Evolutionary conservation across 2,797 vertebrate species (phyloP), one percentile per base, ranked within the genome.

Genomic region (Anas bahamensis): DNA sequence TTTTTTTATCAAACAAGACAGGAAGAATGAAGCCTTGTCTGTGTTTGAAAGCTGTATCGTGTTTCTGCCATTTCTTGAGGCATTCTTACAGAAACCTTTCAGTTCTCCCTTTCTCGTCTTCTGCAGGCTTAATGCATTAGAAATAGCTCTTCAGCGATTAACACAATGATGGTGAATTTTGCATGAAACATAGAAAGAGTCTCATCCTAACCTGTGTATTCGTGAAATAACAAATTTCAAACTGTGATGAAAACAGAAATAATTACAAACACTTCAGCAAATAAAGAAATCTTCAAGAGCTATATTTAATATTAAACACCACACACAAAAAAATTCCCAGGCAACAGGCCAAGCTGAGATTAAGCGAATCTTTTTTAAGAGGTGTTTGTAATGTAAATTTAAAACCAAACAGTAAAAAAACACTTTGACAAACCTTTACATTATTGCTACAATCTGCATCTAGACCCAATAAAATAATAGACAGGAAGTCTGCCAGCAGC

Each of bases 11-110:
- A 96, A 93, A 93, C 76, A 92, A 89, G 94, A 95, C 77, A 93
- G 94, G 78, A 95, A 97, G 94, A 97, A 95, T 92, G 95, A 96
- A 95, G 95, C 92, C 80, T 94, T 95, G 92, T 93, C 92, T 94
- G 44, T 89, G 78, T 95, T 95, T 93, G 93, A 95, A 93, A 96
- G 94, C 92, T 92, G 41, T 91, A 89, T 84, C 80, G 2, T 93
- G 80, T 92, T 97, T 86, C 94, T 96, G 68, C 73, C 77, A 79
- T 93, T 96, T 94, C 87, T 92, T 76, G 82, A 92, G 87, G 93
- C 89, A 61, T 70, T 95, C 87, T 89, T 82, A 92, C 64, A 92
- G 91, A 92, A 96, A 86, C 41, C 74, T 64, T 83, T 77, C 44
- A 79, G 66, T 69, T 91, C 71, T 74, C 66, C 28, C 56, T 86